Evolutionary conservation across 2,888 invertebrate species (phyloP), one percentile per base, ranked within the genome.

Genomic region (Hypercompe scribonia): DNA sequence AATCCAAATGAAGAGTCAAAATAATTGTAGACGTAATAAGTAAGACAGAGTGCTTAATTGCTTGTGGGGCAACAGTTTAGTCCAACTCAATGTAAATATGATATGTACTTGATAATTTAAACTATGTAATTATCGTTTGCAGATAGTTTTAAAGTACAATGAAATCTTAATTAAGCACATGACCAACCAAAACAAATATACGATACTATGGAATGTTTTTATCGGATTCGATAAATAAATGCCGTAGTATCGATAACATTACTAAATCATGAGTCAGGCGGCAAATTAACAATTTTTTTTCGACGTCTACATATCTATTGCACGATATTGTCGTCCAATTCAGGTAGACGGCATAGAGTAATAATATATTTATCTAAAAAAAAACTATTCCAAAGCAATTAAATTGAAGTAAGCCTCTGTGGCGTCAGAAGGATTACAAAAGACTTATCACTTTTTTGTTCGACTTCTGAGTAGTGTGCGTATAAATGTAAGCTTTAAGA

Each of bases 401-500:
- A 95, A 94, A 91, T 92, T 86, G 83, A 87, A 90, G 89, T 94
- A 90, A 94, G 91, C 92, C 92, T 90, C 90, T 81, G 85, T 94
- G 95, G 95, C 95, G 95, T 95, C 95, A 94, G 92, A 85, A 88
- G 92, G 94, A 94, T 95, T 94, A 95, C 94, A 94, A 93, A 91
- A 91, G 93, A 93, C 91, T 94, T 95, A 94, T 93, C 93, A 92
- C 92, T 90, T 92, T 94, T 94, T 93, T 92, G 89, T 90, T 77
- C 73, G 73, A 80, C 72, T 75, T 39, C 74, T 74, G 46, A 70
- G 66, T 68, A 75, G 71, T 50, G n/a, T 65, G 1, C 34, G 77
- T 71, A 72, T 73, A 67, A 80, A 73, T 54, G 72, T 70, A 54
- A 81, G 79, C 82, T 66, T 78, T 77, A 84, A 18, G 0, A 0